Conservation (phyloP, 2,113 vertebrate genomes). For the Syngnathus typhle region DNA sequence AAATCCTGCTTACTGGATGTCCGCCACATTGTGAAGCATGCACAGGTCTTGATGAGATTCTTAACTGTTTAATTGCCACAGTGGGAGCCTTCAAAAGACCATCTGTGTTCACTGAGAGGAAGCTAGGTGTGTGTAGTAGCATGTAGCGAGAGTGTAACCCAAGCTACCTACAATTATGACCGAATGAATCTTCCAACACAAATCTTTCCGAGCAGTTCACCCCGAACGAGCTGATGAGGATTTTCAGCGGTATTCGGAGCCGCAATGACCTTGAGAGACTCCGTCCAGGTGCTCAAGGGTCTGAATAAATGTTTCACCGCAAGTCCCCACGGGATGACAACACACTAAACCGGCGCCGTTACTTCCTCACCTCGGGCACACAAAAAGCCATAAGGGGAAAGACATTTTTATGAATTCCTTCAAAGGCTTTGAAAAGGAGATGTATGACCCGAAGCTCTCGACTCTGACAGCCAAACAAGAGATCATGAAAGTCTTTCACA, state of each 20-base stretch:
- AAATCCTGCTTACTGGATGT: conserved; percentile 54
- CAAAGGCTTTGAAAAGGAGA: conserved; percentile 33
- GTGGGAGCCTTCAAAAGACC: conserved; percentile 69
- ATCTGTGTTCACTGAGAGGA: conserved; percentile 63
- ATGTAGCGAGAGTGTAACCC: conserved; percentile 20
- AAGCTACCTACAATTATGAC: background rate
- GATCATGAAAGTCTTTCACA: conserved; percentile 13
- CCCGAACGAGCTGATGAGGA: conserved; percentile 36
- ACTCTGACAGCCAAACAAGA: conserved; percentile 3
- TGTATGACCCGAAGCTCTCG: background rate
- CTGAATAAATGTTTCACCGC: conserved; percentile 40
- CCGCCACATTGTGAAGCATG: conserved; percentile 63
- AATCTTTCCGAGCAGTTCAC: conserved; percentile 17
- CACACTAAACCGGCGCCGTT: conserved; percentile 22
- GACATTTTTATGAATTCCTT: conserved; percentile 14
- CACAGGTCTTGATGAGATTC: conserved; percentile 71
- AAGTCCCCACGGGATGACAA: conserved; percentile 25
- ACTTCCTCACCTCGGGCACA: conserved; percentile 23
- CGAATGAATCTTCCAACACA: background rate
- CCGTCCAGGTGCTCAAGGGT: conserved; percentile 31
- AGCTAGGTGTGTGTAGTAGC: conserved; percentile 33
- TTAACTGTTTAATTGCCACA: conserved; percentile 76
- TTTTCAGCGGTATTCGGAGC: conserved; percentile 14
- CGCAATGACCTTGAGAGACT: conserved; percentile 27
- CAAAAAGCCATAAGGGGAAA: conserved; percentile 25